phyloP scores from a whole-genome alignment of 1,140 invertebrate species.

The Drosophila cardini region DNA sequence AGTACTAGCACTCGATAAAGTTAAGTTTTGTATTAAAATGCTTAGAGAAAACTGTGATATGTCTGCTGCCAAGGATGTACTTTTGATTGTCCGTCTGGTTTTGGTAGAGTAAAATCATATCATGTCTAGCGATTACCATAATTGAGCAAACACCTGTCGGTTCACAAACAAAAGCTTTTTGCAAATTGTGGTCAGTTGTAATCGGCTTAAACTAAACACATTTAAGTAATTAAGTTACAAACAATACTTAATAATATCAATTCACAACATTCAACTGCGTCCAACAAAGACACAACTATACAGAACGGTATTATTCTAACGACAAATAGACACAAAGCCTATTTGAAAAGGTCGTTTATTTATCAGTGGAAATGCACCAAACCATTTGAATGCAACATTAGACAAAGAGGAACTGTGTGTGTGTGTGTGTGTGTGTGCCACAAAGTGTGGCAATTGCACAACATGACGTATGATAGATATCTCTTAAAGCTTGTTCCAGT shows the following conservation, averaged over 20 bases:
- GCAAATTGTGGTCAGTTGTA: conserved; percentile 72
- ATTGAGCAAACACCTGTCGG: conserved; percentile 64
- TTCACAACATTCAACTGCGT: conserved; percentile 45
- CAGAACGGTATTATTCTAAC: background rate
- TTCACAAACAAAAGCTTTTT: conserved; percentile 59
- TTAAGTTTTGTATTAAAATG: conserved; percentile 46
- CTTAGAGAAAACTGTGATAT: conserved; percentile 13
- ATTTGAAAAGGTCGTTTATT: conserved; percentile 1
- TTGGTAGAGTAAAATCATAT: conserved; percentile 5
- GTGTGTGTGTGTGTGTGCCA: conserved; percentile 4
- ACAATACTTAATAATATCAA: conserved; percentile 39
- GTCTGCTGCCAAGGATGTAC: conserved; percentile 10
- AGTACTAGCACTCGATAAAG: conserved; percentile 54
- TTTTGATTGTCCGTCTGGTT: conserved; percentile 21
- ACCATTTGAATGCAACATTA: background rate
- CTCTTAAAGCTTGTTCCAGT: conserved; percentile 46
- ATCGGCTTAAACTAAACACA: conserved; percentile 79
- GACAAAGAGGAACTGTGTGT: background rate
- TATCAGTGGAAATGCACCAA: conserved; percentile 2
- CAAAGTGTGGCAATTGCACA: conserved; percentile 26
- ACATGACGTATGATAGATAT: conserved; percentile 75
- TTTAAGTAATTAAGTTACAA: conserved; percentile 69
- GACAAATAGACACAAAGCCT: background rate
- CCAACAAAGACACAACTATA: background rate
- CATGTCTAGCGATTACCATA: conserved; percentile 62